Conservation (phyloP, 2,888 invertebrate species). For the Xiphydria camelus region DNA sequence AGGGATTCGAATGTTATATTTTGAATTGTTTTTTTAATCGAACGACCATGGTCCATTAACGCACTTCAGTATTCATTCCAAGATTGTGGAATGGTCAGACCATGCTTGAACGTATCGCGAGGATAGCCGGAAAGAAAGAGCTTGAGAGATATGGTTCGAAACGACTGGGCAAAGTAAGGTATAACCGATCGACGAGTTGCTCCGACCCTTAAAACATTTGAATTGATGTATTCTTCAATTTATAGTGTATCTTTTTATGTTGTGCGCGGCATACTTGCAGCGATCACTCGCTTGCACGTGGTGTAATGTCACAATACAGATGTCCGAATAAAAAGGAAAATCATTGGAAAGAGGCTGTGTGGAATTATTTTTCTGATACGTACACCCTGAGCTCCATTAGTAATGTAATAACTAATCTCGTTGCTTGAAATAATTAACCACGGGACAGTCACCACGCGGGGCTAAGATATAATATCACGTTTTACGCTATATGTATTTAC, state of each 20-base stretch:
- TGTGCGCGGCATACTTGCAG: slow-evolving; percentile 13
- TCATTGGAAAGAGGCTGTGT: no score
- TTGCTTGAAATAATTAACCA: no score
- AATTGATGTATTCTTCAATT: slow-evolving; percentile 8
- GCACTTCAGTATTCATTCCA: slow-evolving; percentile 51
- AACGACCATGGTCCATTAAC: slow-evolving; percentile 36
- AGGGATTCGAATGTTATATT: not conserved
- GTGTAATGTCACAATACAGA: slow-evolving; percentile 20
- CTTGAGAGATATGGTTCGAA: slow-evolving; percentile 12
- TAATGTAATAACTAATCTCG: no score
- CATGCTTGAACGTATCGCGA: slow-evolving; percentile 23
- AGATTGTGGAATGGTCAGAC: slow-evolving; percentile 33
- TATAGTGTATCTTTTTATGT: slow-evolving; percentile 2
- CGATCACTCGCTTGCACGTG: slow-evolving; percentile 12
- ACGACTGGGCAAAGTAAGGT: slow-evolving; percentile 27
- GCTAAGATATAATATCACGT: no score
- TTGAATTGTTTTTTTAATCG: slow-evolving; percentile 13
- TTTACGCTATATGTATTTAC: no score
- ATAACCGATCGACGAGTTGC: slow-evolving; percentile 25
- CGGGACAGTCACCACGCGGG: no score
- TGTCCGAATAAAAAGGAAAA: slow-evolving; percentile 11
- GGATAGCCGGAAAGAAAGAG: not conserved
- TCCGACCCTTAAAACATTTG: slow-evolving; percentile 17
- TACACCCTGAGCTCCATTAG: no score
- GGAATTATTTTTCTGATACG: no score